Evolutionary conservation across 1,140 invertebrate species (phyloP), one percentile per base, ranked within the genome.

Genomic region (Calephelis nemesis): DNA sequence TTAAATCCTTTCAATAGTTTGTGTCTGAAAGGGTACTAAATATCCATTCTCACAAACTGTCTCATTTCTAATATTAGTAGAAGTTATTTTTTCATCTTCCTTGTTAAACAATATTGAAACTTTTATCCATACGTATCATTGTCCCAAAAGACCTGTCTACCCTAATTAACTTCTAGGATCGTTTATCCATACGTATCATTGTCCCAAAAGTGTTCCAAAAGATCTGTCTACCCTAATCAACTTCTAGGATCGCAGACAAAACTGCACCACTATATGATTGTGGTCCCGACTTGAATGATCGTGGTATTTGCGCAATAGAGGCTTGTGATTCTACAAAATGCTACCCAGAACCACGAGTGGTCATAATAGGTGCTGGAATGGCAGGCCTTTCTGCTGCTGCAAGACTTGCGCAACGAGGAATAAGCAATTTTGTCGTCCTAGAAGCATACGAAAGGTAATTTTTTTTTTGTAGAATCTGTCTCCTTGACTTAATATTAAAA

Each of bases 361-460:
- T 96, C 0, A 95, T 96, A 39, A 88, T 96, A 10, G 95, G 95
- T 0, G 95, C 94, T 7, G 95, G 95, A 47, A 95, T 96, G 88
- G 94, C 95, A 2, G 95, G 95, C 8, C 83, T 96, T 7, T 95
- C 95, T 0, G 95, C 94, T 0, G 95, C 95, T 0, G 93, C 95
- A 60, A 85, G 94, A 66, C 88, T 96, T 7, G 75, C 90, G 0
- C 93, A 95, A 73, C 93, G 94, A 47, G 95, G 95, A 47, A 89
- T 95, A 12, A 93, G 88, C 69, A 94, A 95, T 82, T 91, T 95
- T 63, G 93, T 92, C 1, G 84, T 96, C 62, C 79, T 96, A 30
- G 95, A 96, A 91, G 95, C 95, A 1, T 94, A 94, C 48, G 94
- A 95, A 80, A 93, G 95, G 95, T 95, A 84, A 54, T 30, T 45